These are phyloP conservation scores for Oscheius sp. DNA, from an alignment of 1,140 invertebrate species.

Conservation along the genomic window DNA sequence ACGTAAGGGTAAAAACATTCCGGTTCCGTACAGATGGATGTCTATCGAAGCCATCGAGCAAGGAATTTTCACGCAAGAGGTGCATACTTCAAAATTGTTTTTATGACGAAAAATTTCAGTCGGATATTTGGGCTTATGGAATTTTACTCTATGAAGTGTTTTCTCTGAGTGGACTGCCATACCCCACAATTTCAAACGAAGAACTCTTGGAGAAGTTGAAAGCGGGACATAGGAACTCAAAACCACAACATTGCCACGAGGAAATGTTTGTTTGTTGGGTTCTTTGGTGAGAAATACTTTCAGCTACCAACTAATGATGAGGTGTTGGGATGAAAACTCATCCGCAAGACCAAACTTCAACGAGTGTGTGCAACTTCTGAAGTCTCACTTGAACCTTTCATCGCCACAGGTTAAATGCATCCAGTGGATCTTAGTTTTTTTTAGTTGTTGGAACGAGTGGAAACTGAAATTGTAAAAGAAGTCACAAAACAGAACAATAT, in stretches of 20 bases:
- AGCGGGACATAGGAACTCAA: constrained; percentile 1
- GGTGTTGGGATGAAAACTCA: constrained; percentile 10
- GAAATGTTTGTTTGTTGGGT: no score
- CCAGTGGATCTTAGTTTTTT: background rate
- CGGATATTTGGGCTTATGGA: constrained; percentile 39
- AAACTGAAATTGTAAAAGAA: background rate
- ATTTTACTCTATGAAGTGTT: constrained; percentile 41
- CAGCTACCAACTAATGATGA: constrained; percentile 25
- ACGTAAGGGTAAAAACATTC: constrained; percentile 13
- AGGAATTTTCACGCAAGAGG: constrained; percentile 13
- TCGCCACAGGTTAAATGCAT: constrained; percentile 8
- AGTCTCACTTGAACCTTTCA: constrained; percentile 4
- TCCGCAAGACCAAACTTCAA: constrained; percentile 11
- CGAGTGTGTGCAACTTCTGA: constrained; percentile 9
- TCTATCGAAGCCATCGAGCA: constrained; percentile 11
- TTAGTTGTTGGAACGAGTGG: background rate
- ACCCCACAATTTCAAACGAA: constrained; percentile 13
- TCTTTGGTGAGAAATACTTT: background rate
- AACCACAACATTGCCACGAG: constrained; percentile 31
- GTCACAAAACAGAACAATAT: background rate
- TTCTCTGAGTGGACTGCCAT: constrained; percentile 32
- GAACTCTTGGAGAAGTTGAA: constrained; percentile 5
- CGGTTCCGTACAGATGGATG: constrained; percentile 29
- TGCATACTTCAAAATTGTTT: constrained; percentile 3
- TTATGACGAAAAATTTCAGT: constrained; percentile 3